Evolutionary conservation across 1,140 invertebrate species (phyloP).

Genomic region (Pseudomyrmex concolor): DNA sequence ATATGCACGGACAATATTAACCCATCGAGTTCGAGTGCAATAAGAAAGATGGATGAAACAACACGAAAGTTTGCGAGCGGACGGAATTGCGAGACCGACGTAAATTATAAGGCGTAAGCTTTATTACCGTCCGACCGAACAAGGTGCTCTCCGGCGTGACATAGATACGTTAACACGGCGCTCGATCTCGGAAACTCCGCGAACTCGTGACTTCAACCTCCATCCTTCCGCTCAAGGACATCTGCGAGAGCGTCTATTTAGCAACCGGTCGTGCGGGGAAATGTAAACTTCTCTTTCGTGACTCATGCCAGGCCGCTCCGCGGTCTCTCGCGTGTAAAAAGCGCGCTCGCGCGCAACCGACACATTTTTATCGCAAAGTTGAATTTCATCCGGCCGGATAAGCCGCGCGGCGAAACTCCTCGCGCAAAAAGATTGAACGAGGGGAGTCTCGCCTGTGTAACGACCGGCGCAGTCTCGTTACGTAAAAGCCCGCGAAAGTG

Average conservation of each 20-base stretch:
- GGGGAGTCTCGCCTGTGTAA: background rate
- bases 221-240: conserved; percentile 51
- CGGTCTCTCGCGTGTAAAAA: conserved; percentile 38
- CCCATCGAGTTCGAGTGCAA: conserved; percentile 3
- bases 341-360: background rate
- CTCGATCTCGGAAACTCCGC: conserved; percentile 33
- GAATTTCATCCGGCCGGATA: conserved; percentile 33
- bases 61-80: conserved; percentile 33
- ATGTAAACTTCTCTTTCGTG: conserved; percentile 48
- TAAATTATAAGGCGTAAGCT: conserved; percentile 49
- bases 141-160: conserved; percentile 46
- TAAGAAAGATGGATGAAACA: conserved; percentile 38
- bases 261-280: conserved; percentile 30
- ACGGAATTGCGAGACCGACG: conserved; percentile 1
- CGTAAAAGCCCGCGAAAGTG: conserved; percentile 44
- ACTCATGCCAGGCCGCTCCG: conserved; percentile 6
- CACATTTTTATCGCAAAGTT: conserved; percentile 47
- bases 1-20: conserved; percentile 31
- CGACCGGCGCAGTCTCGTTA: conserved; percentile 4
- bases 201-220: conserved; percentile 57
- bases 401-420: background rate
- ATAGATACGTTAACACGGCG: conserved; percentile 50
- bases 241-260: conserved; percentile 32
- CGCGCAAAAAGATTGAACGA: conserved; percentile 16
- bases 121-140: conserved; percentile 16